Evolutionary conservation across 2,888 invertebrate genomes (phyloP), one percentile per base, ranked within the genome.

Genomic region (Drosophila meridiana): DNA sequence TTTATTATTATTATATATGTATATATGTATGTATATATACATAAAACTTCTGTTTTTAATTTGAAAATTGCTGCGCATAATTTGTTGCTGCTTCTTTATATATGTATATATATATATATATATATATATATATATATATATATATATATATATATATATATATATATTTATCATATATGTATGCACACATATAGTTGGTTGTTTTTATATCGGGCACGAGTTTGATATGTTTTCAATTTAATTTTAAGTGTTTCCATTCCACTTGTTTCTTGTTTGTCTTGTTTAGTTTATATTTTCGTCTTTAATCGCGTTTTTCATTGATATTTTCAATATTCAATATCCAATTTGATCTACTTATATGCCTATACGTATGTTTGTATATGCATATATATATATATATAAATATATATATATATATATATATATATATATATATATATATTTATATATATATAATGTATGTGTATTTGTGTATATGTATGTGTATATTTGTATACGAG

Each of bases 181-280:
- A 47, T 79, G 60, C 78, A 73, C 80, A 82, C 82, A 77, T 83
- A 83, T 80, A 80, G 67, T 80, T 84, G 3, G 1, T 28, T 52
- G 11, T 55, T 70, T 70, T 83, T 77, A 68, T 78, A 73, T 92
- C 93, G 93, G 93, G 93, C 93, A 93, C 93, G 91, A 93, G 91
- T 90, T 92, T 93, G 93, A 93, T 93, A 93, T 93, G 93, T 93
- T 93, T 93, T 92, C 91, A 93, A 92, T 84, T 34, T 84, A 83
- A 82, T 74, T 77, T 63, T 70, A 72, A 77, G 82, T 76, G 55
- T 69, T 71, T 57, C 76, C 58, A 60, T 78, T 81, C 69, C 69
- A 67, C 76, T 70, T 71, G 70, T 68, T 68, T 45, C 69, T 55
- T 55, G 32, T 60, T 64, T 66, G 59, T 43, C 70, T 68, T 63